Conservation (phyloP, 2,113 vertebrate species). For the Petaurus breviceps region DNA sequence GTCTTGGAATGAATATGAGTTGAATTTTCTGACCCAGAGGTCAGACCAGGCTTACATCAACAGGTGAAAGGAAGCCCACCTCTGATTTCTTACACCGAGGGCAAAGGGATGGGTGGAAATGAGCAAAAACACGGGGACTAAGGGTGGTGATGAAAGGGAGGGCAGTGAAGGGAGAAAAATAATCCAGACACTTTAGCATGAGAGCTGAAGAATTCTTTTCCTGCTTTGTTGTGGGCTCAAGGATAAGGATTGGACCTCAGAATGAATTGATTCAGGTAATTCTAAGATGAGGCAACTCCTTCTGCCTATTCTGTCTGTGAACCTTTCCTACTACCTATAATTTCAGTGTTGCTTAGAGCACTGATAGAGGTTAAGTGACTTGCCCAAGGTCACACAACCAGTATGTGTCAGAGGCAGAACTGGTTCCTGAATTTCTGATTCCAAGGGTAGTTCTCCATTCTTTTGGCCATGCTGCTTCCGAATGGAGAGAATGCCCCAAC, state of each 20-base stretch:
- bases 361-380: not conserved
- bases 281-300: not conserved
- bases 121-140: not conserved
- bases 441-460: not conserved
- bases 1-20: not conserved
- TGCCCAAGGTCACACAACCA: not conserved
- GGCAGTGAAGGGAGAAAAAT: not conserved
- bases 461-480: not conserved
- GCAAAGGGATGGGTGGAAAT: not conserved
- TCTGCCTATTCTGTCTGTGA: not conserved
- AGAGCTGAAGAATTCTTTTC: not conserved
- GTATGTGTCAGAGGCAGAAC: not conserved
- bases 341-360: not conserved
- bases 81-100: not conserved
- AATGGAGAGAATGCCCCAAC: not conserved
- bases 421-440: not conserved
- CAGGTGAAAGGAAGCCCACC: not conserved
- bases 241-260: not conserved
- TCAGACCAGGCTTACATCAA: not conserved
- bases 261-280: not conserved
- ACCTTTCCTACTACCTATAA: not conserved
- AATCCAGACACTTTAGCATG: not conserved
- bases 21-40: not conserved
- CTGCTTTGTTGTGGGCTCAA: not conserved
- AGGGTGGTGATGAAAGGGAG: not conserved